Evolutionary conservation across 1,140 invertebrate genomes (phyloP), one percentile per base, ranked within the genome.

Genomic region (Polypedilum pembai): DNA sequence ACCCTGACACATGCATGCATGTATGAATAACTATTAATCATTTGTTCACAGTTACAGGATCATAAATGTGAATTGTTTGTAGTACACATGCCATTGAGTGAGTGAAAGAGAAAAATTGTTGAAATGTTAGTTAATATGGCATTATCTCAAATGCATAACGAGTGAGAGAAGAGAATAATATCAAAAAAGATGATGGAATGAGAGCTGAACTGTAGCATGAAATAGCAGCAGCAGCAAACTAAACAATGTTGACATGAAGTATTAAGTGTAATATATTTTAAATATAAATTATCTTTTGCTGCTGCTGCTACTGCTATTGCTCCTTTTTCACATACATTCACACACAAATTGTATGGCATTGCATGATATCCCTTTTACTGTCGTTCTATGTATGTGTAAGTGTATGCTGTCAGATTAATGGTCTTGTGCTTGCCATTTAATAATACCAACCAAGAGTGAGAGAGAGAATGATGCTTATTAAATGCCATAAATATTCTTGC

Each of bases 161-260:
- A n/a, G n/a, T n/a, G n/a, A n/a, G n/a, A n/a, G n/a, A n/a, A n/a
- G n/a, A n/a, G n/a, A n/a, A n/a, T n/a, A n/a, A n/a, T n/a, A n/a
- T n/a, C n/a, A n/a, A n/a, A n/a, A n/a, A n/a, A n/a, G n/a, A n/a
- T n/a, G n/a, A n/a, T n/a, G n/a, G n/a, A n/a, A n/a, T n/a, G n/a
- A n/a, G n/a, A n/a, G n/a, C n/a, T n/a, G n/a, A n/a, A n/a, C n/a
- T n/a, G n/a, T 15, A 45, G 41, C 41, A 56, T 56, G 8, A 8
- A 45, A n/a, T 56, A 56, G 45, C 12, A 56, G 45, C 12, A 56
- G 45, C 12, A 56, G 45, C n/a, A 56, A 56, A 56, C 45, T 56
- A 69, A 69, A 69, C 17, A 69, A 69, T 69, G 65, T 21, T 69
- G 65, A 69, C 65, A 69, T 69, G 65, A 69, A 69, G 65, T 69